These are phyloP conservation scores for Palloptera scutellata DNA, from an alignment of 2,888 invertebrate genomes.

Conservation along the genomic window DNA sequence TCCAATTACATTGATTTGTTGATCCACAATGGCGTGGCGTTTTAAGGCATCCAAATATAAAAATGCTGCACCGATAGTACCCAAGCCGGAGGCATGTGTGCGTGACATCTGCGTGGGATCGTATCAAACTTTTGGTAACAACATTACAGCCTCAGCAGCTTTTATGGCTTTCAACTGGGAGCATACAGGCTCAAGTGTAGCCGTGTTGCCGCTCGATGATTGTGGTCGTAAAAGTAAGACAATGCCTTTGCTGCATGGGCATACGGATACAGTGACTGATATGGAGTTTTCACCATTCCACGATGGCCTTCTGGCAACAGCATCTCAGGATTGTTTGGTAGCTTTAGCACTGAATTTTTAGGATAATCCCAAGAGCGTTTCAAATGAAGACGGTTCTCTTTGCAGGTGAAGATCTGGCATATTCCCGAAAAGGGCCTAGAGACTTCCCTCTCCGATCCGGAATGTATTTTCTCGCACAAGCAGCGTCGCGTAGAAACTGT, in stretches of 20 bases:
- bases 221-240: slow-evolving; percentile 89
- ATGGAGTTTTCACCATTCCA: slow-evolving; percentile 96
- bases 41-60: slow-evolving; percentile 98
- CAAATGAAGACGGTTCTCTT: slow-evolving; percentile 25
- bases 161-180: slow-evolving; percentile 97
- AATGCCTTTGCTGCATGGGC: slow-evolving; percentile 85
- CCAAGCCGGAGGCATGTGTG: slow-evolving; percentile 89
- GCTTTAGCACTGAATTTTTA: slow-evolving; percentile 15
- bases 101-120: slow-evolving; percentile 91
- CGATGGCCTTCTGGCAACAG: slow-evolving; percentile 89
- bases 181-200: slow-evolving; percentile 89
- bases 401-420: slow-evolving; percentile 87
- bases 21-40: slow-evolving; percentile 81
- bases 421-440: slow-evolving; percentile 83
- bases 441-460: slow-evolving; percentile 78
- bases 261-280: slow-evolving; percentile 91
- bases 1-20: too few species aligned
- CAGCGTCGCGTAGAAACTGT: slow-evolving; percentile 89
- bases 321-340: slow-evolving; percentile 86
- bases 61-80: slow-evolving; percentile 95
- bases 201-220: slow-evolving; percentile 86
- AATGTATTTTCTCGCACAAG: slow-evolving; percentile 82
- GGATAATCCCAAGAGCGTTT: neutral
- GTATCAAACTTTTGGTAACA: slow-evolving; percentile 94
- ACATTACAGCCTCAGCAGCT: slow-evolving; percentile 89